Evolutionary conservation across 2,113 vertebrate genomes (phyloP), one percentile per base, ranked within the genome.

Genomic region (Pao palembangensis): DNA sequence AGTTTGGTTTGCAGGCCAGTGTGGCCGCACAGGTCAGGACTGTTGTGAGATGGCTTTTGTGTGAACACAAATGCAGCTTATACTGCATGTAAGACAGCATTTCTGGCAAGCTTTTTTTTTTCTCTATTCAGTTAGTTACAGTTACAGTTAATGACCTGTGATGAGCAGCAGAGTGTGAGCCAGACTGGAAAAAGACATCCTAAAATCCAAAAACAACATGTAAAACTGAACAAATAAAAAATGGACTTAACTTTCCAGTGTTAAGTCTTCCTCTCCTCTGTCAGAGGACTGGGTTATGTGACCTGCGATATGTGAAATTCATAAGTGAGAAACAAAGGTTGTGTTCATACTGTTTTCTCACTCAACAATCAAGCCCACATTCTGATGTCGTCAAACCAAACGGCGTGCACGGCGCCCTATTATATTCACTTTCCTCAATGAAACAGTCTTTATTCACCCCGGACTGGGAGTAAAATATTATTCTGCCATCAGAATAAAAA

Each of bases 331-430:
- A 85, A 92, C 90, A 89, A 85, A 75, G 80, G 76, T 70, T 78
- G 71, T 86, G 88, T 84, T 8, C 58, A 55, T 31, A 51, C 51
- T 44, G 61, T 20, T 52, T 21, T 61, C 71, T 66, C 64, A 50
- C 74, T 44, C 67, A 85, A 89, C 88, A 88, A 88, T 86, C 55
- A 73, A 63, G 69, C 90, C 89, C 86, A 91, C 90, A 78, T 75
- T 80, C 85, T 88, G 87, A 91, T 83, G 88, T 91, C 82, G 87
- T 88, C 84, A 84, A 66, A 76, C 81, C 15, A 85, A 44, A 51
- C 75, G 50, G 70, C 84, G 81, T 83, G 85, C 58, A 56, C 77
- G 61, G 71, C 65, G 50, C 19, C 21, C 61, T 7, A 3, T n/a
- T 19, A 18, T 10, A 18, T 64, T 69, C 67, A 58, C n/a, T 23